Percentiles rank a stretch among this genome's conserved stretches.
Conservation (phyloP, 1,140 invertebrate species). For the Apis laboriosa region DNA sequence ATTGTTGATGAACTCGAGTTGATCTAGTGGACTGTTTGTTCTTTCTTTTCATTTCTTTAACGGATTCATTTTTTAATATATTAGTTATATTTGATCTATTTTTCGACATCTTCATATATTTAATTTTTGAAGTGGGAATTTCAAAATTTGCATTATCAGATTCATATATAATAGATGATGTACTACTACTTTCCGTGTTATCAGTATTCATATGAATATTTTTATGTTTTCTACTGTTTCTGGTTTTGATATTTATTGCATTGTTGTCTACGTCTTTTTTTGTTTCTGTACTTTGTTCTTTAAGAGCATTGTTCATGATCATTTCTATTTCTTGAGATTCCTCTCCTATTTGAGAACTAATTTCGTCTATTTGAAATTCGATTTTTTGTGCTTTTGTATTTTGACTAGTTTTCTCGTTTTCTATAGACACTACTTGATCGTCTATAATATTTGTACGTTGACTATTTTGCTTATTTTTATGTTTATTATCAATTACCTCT, state of each 20-base stretch:
- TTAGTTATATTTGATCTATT: not conserved
- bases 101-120: conserved; percentile 25
- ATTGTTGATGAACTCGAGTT: not conserved
- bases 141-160: conserved; percentile 9
- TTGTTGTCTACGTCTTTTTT: not conserved
- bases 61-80: not conserved
- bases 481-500: not conserved
- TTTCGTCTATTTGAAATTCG: not conserved
- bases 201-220: not conserved
- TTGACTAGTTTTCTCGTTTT: not conserved
- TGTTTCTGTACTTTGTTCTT: not conserved
- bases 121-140: not conserved
- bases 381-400: not conserved
- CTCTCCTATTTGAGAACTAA: conserved; percentile 24
- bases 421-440: not conserved
- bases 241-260: not conserved
- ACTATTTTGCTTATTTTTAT: not conserved
- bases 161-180: conserved; percentile 18
- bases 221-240: conserved; percentile 8
- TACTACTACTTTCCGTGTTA: not conserved
- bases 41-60: not conserved
- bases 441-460: not conserved
- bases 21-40: not conserved
- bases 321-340: conserved; percentile 61
- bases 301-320: conserved; percentile 32